phyloP scores from a whole-genome alignment of 2,888 invertebrate genomes.

The Apamea anceps region DNA sequence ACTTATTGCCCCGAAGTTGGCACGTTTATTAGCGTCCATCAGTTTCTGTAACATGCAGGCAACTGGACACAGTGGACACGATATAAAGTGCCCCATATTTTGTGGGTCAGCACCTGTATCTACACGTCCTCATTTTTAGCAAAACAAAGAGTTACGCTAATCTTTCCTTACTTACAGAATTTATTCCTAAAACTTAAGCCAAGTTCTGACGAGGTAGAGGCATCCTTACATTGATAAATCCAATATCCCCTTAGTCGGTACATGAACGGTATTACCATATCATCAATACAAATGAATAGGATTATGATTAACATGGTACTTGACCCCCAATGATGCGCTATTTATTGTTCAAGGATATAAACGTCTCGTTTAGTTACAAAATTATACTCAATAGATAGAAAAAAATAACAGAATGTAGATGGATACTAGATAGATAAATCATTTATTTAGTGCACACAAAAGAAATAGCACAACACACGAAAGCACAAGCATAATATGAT shows the following conservation, averaged over 20 bases:
- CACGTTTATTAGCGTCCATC: neutral
- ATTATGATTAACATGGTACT: slow-evolving; percentile 28
- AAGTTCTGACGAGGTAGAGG: neutral
- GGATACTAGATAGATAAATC: too few relatives aligned
- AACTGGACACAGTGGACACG: neutral
- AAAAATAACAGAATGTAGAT: too few relatives aligned
- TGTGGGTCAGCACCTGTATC: too few relatives aligned
- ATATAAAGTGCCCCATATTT: neutral
- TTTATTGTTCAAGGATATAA: slow-evolving; percentile 12
- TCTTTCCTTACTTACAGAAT: neutral
- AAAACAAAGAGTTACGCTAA: neutral
- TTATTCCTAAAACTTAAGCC: neutral
- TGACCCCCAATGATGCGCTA: slow-evolving; percentile 17
- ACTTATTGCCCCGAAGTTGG: neutral
- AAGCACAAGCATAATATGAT: too few relatives aligned
- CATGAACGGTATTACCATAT: slow-evolving; percentile 37
- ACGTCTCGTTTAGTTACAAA: slow-evolving; percentile 5
- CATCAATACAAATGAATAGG: slow-evolving; percentile 35
- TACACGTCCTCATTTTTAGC: neutral
- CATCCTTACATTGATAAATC: slow-evolving; percentile 22
- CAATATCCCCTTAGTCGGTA: slow-evolving; percentile 31
- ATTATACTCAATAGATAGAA: too few relatives aligned
- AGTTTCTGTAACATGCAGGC: neutral
- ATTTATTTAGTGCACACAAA: too few relatives aligned
- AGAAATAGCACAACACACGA: too few relatives aligned